phyloP scores from a whole-genome alignment of 1,140 invertebrate species.

The Microplitis mediator region DNA sequence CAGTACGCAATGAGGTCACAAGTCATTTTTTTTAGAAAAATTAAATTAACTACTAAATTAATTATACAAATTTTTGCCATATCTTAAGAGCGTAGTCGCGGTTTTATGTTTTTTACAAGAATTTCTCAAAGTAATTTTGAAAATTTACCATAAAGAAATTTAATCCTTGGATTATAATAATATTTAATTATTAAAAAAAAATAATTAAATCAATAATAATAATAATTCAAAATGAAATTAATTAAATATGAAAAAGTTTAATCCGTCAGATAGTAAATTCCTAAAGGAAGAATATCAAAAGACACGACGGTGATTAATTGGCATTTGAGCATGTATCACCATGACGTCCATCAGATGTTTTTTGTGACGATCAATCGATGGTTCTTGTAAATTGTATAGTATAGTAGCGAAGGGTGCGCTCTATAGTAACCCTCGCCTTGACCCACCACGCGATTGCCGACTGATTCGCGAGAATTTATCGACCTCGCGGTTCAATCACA shows the following conservation, averaged over 20 bases:
- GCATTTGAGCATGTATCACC: not conserved
- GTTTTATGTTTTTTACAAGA: too few species aligned
- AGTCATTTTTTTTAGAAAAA: too few species aligned
- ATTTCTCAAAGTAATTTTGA: too few species aligned
- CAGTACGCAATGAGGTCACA: too few species aligned
- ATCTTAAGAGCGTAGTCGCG: too few species aligned
- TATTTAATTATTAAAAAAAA: too few species aligned
- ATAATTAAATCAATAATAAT: too few species aligned
- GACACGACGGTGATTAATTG: not conserved
- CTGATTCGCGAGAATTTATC: not conserved
- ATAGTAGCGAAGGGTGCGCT: not conserved
- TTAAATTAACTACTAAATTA: too few species aligned
- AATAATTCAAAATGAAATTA: too few species aligned
- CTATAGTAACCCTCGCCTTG: not conserved
- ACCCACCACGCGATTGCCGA: not conserved
- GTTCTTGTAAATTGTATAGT: not conserved
- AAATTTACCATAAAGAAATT: too few species aligned
- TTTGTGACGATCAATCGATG: not conserved
- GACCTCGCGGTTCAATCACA: not conserved
- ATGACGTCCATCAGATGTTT: conserved; percentile 1
- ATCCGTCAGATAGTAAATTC: not conserved
- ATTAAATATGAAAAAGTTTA: not conserved
- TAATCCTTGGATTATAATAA: too few species aligned
- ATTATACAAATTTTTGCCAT: too few species aligned
- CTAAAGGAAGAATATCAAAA: not conserved